phyloP scores from a whole-genome alignment of 2,888 invertebrate species.

The Aleiodes leptofemur region DNA sequence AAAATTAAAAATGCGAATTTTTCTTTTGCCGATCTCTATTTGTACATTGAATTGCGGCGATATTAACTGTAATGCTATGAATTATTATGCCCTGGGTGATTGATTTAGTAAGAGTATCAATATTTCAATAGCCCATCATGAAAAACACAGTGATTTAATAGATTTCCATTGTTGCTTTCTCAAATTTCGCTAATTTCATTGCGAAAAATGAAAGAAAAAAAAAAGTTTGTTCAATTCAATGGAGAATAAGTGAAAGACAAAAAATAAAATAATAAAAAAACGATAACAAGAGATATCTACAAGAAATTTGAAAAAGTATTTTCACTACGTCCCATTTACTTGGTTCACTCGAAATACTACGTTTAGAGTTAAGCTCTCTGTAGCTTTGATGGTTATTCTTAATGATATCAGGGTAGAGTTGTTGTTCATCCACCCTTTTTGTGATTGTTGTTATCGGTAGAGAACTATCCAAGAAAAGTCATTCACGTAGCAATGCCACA shows the following conservation, averaged over 20 bases:
- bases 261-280: constrained; percentile 13
- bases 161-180: too few species aligned
- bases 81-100: too few species aligned
- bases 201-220: too few species aligned
- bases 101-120: too few species aligned
- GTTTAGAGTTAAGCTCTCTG: constrained; percentile 39
- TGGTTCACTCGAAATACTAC: constrained; percentile 11
- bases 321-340: constrained; percentile 40
- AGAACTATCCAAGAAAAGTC: constrained; percentile 41
- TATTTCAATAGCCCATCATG: too few species aligned
- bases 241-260: background rate
- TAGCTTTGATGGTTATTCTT: constrained; percentile 44
- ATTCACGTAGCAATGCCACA: constrained; percentile 31
- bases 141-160: too few species aligned
- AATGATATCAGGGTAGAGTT: constrained; percentile 34
- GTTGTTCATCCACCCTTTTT: constrained; percentile 21
- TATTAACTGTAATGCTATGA: too few species aligned
- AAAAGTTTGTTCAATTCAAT: background rate
- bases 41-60: too few species aligned
- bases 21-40: too few species aligned
- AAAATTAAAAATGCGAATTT: too few species aligned
- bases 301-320: constrained; percentile 3
- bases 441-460: constrained; percentile 38
- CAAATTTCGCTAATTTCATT: too few species aligned
- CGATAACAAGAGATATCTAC: constrained; percentile 15